A percentile compares a stretch with the other conserved stretches of the same genome.
Evolutionary conservation across 2,888 invertebrate species (phyloP).

Genomic region (Polydrusus pterygomalis): DNA sequence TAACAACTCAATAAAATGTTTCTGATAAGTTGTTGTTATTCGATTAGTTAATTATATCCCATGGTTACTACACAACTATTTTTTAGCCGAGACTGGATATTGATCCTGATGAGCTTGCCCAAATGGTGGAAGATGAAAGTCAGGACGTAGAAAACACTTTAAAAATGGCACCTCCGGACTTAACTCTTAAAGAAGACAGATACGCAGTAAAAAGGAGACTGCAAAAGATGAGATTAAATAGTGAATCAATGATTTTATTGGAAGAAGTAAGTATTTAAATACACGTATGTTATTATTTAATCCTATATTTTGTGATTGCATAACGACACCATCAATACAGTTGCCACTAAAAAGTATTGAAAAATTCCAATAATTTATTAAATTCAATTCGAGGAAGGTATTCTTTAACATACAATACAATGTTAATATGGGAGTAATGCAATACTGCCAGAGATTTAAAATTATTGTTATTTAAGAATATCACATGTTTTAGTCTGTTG

Average conservation of each 20-base stretch:
- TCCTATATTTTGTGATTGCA: not conserved
- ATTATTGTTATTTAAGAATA: not conserved
- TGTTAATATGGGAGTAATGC: not conserved
- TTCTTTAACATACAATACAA: not conserved
- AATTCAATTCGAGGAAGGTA: not conserved
- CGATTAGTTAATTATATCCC: not conserved
- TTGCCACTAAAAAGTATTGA: too few relatives aligned
- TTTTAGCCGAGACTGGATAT: constrained; percentile 53
- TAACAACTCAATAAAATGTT: too few relatives aligned
- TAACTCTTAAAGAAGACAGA: constrained; percentile 62
- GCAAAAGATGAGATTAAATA: constrained; percentile 63
- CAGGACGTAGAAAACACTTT: constrained; percentile 67
- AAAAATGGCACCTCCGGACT: constrained; percentile 65
- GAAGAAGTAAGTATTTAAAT: constrained; percentile 60
- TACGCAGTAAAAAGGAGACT: constrained; percentile 64
- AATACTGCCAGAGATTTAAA: not conserved
- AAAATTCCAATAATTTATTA: not conserved
- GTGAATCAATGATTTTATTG: constrained; percentile 64
- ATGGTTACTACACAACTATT: not conserved
- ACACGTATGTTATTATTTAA: not conserved
- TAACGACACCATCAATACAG: too few relatives aligned
- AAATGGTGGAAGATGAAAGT: constrained; percentile 67
- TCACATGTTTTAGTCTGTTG: constrained; percentile 61
- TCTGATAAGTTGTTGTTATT: too few relatives aligned
- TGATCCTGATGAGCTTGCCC: constrained; percentile 62